Evolutionary conservation across 2,888 invertebrate species (phyloP).

Genomic region (Mantis religiosa): DNA sequence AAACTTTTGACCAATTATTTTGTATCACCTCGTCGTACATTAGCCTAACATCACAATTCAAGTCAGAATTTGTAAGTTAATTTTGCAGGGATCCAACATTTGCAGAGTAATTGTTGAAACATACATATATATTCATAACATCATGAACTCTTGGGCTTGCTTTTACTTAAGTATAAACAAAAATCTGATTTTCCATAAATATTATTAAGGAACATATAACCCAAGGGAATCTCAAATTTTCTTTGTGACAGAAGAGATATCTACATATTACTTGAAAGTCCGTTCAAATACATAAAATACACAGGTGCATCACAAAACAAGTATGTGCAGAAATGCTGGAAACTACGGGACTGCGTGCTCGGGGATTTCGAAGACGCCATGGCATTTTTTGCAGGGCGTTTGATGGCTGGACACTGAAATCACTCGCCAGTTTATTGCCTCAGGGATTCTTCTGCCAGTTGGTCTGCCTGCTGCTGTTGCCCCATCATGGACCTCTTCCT

Average conservation of each 20-base stretch:
- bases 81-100: not conserved
- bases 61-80: not conserved
- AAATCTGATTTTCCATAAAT: too few species aligned
- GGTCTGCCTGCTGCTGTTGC: not conserved
- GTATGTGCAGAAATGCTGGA: not conserved
- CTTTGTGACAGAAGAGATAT: not conserved
- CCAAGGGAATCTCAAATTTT: not conserved
- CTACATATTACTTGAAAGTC: not conserved
- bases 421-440: not conserved
- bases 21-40: not conserved
- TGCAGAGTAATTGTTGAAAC: not conserved
- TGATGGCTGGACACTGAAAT: not conserved
- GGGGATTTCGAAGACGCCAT: not conserved
- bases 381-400: not conserved
- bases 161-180: not conserved
- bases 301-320: not conserved
- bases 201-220: too few species aligned
- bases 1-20: not conserved
- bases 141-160: not conserved
- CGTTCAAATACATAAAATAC: not conserved
- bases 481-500: slow-evolving; percentile 16
- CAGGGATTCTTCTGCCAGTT: not conserved
- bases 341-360: not conserved
- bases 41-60: not conserved
- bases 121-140: not conserved